phyloP scores from a whole-genome alignment of 2,888 invertebrate genomes.

The Philaethria dido region DNA sequence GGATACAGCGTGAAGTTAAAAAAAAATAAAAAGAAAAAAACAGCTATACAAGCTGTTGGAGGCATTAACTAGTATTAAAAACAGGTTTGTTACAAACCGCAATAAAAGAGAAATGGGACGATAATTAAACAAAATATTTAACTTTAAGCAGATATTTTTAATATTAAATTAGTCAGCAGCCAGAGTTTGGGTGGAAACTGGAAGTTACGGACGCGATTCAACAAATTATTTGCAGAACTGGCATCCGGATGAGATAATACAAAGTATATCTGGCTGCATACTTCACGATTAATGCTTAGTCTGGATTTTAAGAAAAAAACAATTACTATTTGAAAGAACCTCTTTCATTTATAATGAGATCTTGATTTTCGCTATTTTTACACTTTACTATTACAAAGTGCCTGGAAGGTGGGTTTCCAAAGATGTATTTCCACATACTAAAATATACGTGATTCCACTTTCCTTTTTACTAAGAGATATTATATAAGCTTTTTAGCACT shows the following conservation, averaged over 20 bases:
- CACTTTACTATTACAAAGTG: too few species aligned
- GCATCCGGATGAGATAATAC: slow-evolving; percentile 31
- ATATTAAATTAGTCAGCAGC: slow-evolving; percentile 22
- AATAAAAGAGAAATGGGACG: background rate
- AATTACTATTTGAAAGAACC: background rate
- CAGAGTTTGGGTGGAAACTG: slow-evolving; percentile 32
- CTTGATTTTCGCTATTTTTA: too few species aligned
- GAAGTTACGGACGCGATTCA: slow-evolving; percentile 31
- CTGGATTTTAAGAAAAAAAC: background rate
- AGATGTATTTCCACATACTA: too few species aligned
- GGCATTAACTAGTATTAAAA: background rate
- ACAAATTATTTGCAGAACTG: slow-evolving; percentile 35
- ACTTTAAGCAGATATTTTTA: slow-evolving; percentile 21
- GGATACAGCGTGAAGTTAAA: too few species aligned
- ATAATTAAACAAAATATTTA: slow-evolving; percentile 20
- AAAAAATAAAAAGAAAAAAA: too few species aligned
- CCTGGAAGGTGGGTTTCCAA: too few species aligned
- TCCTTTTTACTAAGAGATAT: too few species aligned
- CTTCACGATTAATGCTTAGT: slow-evolving; percentile 4
- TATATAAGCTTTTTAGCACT: too few species aligned
- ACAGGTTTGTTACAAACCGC: background rate
- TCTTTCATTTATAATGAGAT: background rate
- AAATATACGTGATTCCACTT: too few species aligned
- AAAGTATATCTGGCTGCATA: slow-evolving; percentile 17
- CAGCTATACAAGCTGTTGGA: too few species aligned